Base-by-base conservation (phyloP, 1,140 invertebrate genomes). In the Latrodectus geometricus region DNA sequence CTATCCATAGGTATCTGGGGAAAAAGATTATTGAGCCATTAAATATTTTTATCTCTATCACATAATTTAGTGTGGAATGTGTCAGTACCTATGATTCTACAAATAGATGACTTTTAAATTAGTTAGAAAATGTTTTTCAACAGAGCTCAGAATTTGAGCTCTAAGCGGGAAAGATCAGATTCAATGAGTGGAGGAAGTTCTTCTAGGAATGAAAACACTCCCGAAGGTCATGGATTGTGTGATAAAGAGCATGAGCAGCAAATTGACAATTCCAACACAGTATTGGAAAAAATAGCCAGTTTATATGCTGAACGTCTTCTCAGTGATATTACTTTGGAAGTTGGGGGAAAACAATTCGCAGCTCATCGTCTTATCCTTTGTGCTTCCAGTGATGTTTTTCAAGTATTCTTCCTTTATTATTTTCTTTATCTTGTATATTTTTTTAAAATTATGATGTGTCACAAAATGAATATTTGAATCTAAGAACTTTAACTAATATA, bases 301-400 rank as follows among this genome's bases (percentile, higher is more conserved):
- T 90, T 97, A 0, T 96, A 96, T 92, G 95, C 95, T 0, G 95
- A 96, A 86, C 93, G 95, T 88, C 91, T 96, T 88, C 95, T 97
- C 94, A 96, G 95, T 91, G 96, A 97, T 91, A 94, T 97, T 48
- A 94, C 94, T 61, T 91, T 97, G 17, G 93, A 96, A 75, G 96
- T 97, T 21, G 95, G 94, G 84, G 94, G 94, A 0, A 93, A 94
- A 49, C 94, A 95, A 84, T 97, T 96, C 92, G 95, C 96, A 35
- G 95, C 96, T 35, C 97, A 98, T 92, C 94, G 96, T 79, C 93
- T 98, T 9, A 98, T 98, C 90, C 93, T 98, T 3, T 98, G 96
- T 93, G 96, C 96, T 87, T 97, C 96, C 87, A 98, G 96, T 91
- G 97, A 98, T 93, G 97, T 98, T 21, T 98, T 98, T 91, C 96